Evolutionary conservation across 23 tunicate genomes (phyloP), one percentile per base, ranked within the genome.

Genomic region (Trididemnum nubilum): DNA sequence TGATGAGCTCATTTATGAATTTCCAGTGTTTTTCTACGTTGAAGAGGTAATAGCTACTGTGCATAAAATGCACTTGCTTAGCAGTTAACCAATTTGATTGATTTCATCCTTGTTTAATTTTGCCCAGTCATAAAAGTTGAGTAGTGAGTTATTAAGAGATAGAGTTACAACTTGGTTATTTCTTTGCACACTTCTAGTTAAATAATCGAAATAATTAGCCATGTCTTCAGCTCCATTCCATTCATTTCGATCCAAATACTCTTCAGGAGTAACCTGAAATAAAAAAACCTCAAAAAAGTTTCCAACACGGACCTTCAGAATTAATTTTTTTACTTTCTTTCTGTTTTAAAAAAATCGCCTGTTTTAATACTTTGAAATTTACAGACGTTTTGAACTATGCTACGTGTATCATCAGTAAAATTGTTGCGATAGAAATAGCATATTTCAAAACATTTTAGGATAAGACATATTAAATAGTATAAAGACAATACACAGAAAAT

Each of bases 131-230:
- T 72, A 87, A 49, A 87, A 87, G 33, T 40, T 51, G 12, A 33
- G 58, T 1, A 81, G 30, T 12, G 38, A 78, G 24, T 66, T 40
- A 33, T 38, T 24, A 2, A 87, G 71, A 35, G 31, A 25, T 77
- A 71, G 60, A 4, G 91, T 87, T 25, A 76, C 34, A 36, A 30
- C 27, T 28, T 79, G 51, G 44, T 87, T 87, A 33, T 87, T 81
- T 26, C 91, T 77, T 19, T 87, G 82, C 19, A 87, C 91, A 12
- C 78, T 49, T 9, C 85, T 49, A 1, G 91, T 87, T 22, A 81
- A 33, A 49, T 80, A 87, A 34, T 87, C 91, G 80, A 87, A 87
- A 59, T 73, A 87, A 73, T 87, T 87, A 9, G 91, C 91, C 85
- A 87, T 57, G 74, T 87, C 91, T 51, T 87, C 91, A 19, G 77